phyloP scores from a whole-genome alignment of 2,113 vertebrate species.

The Pontoporia blainvillei region DNA sequence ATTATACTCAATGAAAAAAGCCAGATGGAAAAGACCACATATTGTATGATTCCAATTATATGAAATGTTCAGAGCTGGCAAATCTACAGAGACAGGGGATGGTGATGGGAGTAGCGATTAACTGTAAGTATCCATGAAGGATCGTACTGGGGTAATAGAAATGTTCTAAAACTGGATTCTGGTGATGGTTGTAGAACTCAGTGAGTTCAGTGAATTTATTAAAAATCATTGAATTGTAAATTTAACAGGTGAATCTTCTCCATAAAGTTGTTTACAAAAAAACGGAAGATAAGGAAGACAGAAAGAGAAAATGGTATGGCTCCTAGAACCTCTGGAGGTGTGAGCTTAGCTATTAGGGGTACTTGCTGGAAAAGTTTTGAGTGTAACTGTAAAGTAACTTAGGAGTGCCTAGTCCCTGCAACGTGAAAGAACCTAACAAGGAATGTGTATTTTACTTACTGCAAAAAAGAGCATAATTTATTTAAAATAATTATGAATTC shows the following conservation, averaged over 20 bases:
- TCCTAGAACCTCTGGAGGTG: not conserved
- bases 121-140: not conserved
- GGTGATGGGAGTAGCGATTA: not conserved
- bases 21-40: not conserved
- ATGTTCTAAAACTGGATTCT: not conserved
- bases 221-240: not conserved
- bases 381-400: not conserved
- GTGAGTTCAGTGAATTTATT: not conserved
- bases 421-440: not conserved
- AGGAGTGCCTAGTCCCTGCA: not conserved
- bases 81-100: not conserved
- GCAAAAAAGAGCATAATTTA: not conserved
- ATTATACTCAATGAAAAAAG: not conserved
- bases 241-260: not conserved
- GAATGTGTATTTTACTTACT: not conserved
- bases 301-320: not conserved
- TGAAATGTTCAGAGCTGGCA: not conserved
- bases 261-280: not conserved
- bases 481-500: not conserved
- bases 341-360: not conserved
- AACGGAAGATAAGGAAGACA: no score
- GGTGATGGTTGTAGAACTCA: not conserved
- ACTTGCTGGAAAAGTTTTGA: not conserved
- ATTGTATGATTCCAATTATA: not conserved
- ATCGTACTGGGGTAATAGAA: not conserved